Percentiles rank a stretch among this genome's conserved stretches.
These are phyloP conservation scores for Hanleya hanleyi DNA, from an alignment of 2,888 invertebrate genomes.

Conservation along the genomic window DNA sequence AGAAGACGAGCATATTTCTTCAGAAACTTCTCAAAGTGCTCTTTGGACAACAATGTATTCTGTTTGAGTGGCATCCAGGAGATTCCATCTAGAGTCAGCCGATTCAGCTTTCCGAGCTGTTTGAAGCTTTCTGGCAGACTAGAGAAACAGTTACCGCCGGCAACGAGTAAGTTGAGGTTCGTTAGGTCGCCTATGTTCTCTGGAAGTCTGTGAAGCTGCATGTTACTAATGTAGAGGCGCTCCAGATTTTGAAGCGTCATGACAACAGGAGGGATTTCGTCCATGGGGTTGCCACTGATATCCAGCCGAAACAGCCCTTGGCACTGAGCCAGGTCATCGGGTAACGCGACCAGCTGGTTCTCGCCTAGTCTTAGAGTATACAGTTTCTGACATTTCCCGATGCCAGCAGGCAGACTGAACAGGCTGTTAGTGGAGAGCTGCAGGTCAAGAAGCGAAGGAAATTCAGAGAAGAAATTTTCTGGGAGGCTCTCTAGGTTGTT, in stretches of 20 bases:
- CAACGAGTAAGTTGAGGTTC: constrained; percentile 46
- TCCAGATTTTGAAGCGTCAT: constrained; percentile 44
- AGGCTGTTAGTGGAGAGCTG: constrained; percentile 48
- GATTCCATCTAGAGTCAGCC: constrained; percentile 58
- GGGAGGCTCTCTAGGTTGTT: constrained; percentile 47
- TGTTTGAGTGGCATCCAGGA: constrained; percentile 51
- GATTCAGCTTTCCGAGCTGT: constrained; percentile 47
- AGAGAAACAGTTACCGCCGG: constrained; percentile 56
- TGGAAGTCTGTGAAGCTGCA: constrained; percentile 52
- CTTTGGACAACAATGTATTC: constrained; percentile 50
- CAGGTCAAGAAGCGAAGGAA: constrained; percentile 49
- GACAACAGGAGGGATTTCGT: constrained; percentile 46
- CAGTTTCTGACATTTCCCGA: constrained; percentile 46
- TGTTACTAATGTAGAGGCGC: constrained; percentile 49
- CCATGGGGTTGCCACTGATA: constrained; percentile 52
- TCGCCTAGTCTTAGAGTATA: constrained; percentile 35
- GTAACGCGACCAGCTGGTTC: constrained; percentile 49
- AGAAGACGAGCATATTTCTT: constrained; percentile 36
- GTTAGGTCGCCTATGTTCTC: constrained; percentile 54
- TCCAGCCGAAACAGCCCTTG: constrained; percentile 41
- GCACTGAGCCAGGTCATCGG: constrained; percentile 45
- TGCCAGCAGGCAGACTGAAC: constrained; percentile 46
- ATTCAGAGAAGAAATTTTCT: constrained; percentile 44
- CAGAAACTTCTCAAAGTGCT: constrained; percentile 51
- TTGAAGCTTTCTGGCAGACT: constrained; percentile 49